Base-by-base conservation (phyloP, 2,113 vertebrate genomes). In the Sceloporus undulatus region DNA sequence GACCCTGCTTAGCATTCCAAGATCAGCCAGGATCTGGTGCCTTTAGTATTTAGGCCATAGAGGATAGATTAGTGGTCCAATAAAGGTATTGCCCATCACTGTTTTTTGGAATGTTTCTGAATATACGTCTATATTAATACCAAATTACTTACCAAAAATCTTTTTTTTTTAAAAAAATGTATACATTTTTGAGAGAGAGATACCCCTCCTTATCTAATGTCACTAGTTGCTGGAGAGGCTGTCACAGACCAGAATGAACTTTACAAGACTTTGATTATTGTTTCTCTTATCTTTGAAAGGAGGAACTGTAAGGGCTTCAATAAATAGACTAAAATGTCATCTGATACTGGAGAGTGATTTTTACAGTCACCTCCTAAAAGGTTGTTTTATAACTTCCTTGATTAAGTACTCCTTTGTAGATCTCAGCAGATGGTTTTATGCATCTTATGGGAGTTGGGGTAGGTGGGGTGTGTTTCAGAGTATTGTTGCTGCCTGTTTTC, bases 191-290 rank as follows among this genome's bases (percentile, higher is more conserved):
- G 4, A 21, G 65, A 66, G 18, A 23, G 10, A 59, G 56, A 14
- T 14, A 59, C 9, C 9, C 25, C 52, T 5, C 5, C 77, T 21
- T 23, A 78, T 3, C 4, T 40, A 78, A 10, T 78, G 40, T 27
- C 23, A 29, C 27, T 4, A 2, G 4, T 1, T 79, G 25, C 71
- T 77, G 2, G 25, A 27, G 66, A 42, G 48, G 42, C 14, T 90
- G 84, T 79, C 87, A 42, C 81, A 94, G 86, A 89, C 92, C 91
- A 52, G 19, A 54, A 85, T 91, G 82, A 92, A 90, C 86, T 92
- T 91, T 90, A 83, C 92, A 77, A 79, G 40, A 75, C 91, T 86
- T 94, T 94, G 92, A 86, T 93, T 95, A 91, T 92, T 88, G 81
- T 87, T 94, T 94, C 90, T 92, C 34, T 88, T 90, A 94, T 65